Conservation (phyloP, 2,113 vertebrate species). For the Periophthalmus modestus region DNA sequence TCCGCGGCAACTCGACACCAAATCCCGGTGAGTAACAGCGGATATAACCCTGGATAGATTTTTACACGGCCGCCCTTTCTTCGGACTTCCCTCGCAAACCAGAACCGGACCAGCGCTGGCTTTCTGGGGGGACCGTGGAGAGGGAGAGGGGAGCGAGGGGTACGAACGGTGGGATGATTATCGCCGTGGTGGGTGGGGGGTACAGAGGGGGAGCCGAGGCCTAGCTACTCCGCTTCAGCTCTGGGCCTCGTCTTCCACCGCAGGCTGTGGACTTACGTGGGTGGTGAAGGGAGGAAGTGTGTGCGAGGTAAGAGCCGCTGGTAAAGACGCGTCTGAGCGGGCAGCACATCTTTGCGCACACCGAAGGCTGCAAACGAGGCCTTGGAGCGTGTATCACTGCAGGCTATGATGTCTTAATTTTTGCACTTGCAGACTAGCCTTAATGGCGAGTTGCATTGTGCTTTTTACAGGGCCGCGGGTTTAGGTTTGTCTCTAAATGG, state of each 20-base stretch:
- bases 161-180: constrained; percentile 71
- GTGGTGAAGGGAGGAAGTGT: constrained; percentile 70
- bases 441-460: constrained; percentile 76
- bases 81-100: constrained; percentile 60
- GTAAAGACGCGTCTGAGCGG: constrained; percentile 48
- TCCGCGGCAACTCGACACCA: constrained; percentile 65
- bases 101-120: constrained; percentile 72
- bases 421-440: constrained; percentile 65
- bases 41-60: constrained; percentile 30
- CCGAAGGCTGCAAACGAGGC: constrained; percentile 46
- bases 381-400: constrained; percentile 41
- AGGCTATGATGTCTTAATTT: constrained; percentile 42
- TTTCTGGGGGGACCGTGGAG: constrained; percentile 74
- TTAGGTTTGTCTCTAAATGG: constrained; percentile 58
- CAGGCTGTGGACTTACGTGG: constrained; percentile 67
- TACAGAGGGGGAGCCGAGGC: constrained; percentile 63
- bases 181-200: constrained; percentile 55
- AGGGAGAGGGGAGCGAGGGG: constrained; percentile 73
- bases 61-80: constrained; percentile 39
- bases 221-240: constrained; percentile 69
- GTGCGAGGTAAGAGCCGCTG: constrained; percentile 56
- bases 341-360: constrained; percentile 26
- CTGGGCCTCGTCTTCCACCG: constrained; percentile 74
- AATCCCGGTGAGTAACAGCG: constrained; percentile 75
- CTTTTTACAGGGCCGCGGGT: constrained; percentile 68